Percentiles rank a stretch among this genome's conserved stretches.
Evolutionary conservation across 2,888 invertebrate species (phyloP).

Genomic region (Sesamia inferens): DNA sequence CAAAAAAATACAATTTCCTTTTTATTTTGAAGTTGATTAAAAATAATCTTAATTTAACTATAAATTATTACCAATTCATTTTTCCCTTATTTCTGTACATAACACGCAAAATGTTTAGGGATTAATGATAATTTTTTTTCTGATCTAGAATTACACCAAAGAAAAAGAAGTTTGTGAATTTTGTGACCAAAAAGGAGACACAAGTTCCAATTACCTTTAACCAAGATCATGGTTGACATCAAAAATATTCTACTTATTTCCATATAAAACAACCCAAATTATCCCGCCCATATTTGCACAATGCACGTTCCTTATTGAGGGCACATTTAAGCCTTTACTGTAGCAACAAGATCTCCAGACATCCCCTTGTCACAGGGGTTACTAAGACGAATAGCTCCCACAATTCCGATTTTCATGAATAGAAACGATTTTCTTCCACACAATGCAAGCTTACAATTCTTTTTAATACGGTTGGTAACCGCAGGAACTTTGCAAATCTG

Average conservation of each 20-base stretch:
- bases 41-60: no score
- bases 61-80: no score
- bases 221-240: no score
- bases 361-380: slow-evolving; percentile 14
- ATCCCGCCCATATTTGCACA: not conserved
- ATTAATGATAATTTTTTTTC: no score
- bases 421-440: slow-evolving; percentile 46
- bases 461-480: slow-evolving; percentile 11
- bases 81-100: no score
- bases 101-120: not conserved
- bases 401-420: slow-evolving; percentile 34
- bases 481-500: slow-evolving; percentile 10
- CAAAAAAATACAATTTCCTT: no score
- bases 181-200: not conserved
- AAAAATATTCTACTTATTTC: not conserved
- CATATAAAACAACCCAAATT: not conserved
- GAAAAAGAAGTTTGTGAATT: not conserved
- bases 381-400: slow-evolving; percentile 30
- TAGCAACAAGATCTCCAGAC: not conserved
- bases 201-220: not conserved
- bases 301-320: not conserved
- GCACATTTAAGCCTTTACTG: not conserved
- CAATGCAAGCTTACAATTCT: slow-evolving; percentile 35
- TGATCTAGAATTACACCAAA: no score
- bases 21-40: no score